Evolutionary conservation across 2,797 vertebrate genomes (phyloP).

Genomic region (Hippopotamyrus pictus): DNA sequence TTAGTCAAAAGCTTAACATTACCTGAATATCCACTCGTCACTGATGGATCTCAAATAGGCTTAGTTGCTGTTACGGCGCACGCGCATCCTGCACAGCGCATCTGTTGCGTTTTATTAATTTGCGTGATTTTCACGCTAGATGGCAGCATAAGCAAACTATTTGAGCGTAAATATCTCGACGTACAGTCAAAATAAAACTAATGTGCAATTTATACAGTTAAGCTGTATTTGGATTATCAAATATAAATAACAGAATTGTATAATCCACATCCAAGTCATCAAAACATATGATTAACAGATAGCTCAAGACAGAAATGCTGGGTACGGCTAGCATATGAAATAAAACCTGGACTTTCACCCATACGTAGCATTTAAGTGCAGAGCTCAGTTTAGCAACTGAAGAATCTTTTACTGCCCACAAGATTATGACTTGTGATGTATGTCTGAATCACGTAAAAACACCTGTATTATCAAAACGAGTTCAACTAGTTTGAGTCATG

Average conservation of each 20-base stretch:
- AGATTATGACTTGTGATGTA: neutral
- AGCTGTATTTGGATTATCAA: neutral
- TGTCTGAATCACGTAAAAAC: neutral
- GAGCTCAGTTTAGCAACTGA: neutral
- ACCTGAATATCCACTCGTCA: neutral
- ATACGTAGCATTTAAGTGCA: neutral
- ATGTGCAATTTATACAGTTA: neutral
- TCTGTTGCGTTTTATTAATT: neutral
- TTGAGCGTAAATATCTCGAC: neutral
- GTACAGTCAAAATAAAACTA: neutral
- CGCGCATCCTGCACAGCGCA: neutral
- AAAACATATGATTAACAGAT: neutral
- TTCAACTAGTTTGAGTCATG: neutral
- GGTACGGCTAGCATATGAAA: neutral
- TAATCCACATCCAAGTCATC: neutral
- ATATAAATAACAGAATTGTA: neutral
- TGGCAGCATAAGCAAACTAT: constrained; percentile 12
- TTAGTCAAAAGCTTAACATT: neutral
- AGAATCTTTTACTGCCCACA: neutral
- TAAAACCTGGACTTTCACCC: neutral
- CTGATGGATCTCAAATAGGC: neutral
- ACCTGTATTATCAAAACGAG: neutral
- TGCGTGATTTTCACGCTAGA: neutral
- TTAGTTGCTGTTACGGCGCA: neutral
- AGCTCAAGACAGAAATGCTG: neutral